Evolutionary conservation across 1,140 invertebrate genomes (phyloP), one percentile per base, ranked within the genome.

Genomic region (Drosophila murphyi): DNA sequence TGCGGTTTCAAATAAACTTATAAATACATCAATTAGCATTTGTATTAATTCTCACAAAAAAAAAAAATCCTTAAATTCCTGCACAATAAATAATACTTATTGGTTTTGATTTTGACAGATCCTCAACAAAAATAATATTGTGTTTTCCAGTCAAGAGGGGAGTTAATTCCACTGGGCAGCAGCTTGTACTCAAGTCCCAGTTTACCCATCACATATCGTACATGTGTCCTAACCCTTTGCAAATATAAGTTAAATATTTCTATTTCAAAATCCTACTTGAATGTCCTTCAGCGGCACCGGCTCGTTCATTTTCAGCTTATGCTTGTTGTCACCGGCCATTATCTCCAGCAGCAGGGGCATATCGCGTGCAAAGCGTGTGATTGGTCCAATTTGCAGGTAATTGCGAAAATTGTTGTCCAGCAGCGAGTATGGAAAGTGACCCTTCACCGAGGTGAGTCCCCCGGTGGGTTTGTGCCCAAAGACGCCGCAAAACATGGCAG

Each of bases 381-480:
- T 95, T 1, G 98, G 98, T 0, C 97, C 98, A 2, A 96, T 93
- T 0, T 93, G 92, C 28, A 95, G 72, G 0, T 90, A 86, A 1
- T 71, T 45, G 4, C 69, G 12, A 8, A 92, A 79, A 32, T 63
- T 62, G 2, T 69, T 32, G 35, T 92, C 87, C 1, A 29, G 12
- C 6, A 47, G 28, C 0, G 93, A 78, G 4, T 88, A 87, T 0
- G 95, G 95, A 52, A 93, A 94, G 78, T 95, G 95, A 1, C 95
- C 95, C 7, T 93, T 92, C 12, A 94, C 92, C 0, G 95, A 91
- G 47, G 95, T 88, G 28, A 95, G 88, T 34, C 94, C 95, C 93
- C 89, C 93, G 0, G 97, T 96, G 12, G 97, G 95, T 90, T 97
- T 98, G 90, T 98, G 97, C 43, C 97, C 97, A 91, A 96, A 98